Evolutionary conservation across 2,113 vertebrate species (phyloP).

Genomic region (Zapornia atra): DNA sequence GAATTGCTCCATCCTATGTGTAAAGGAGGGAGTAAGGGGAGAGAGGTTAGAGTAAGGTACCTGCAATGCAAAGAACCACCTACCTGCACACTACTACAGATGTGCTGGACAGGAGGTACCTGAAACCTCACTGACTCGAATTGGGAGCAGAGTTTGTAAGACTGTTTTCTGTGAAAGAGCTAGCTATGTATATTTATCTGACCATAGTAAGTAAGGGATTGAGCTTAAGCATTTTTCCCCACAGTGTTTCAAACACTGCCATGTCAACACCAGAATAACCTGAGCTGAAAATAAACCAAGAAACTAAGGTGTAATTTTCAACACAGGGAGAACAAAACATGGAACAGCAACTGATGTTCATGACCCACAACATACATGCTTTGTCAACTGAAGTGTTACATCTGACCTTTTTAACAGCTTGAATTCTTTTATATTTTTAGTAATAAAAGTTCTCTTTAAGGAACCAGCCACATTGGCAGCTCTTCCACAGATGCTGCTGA

Average conservation of each 20-base stretch:
- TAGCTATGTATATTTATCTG: not conserved
- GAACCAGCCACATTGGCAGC: not conserved
- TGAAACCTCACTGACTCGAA: not conserved
- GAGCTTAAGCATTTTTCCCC: not conserved
- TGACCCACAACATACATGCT: not conserved
- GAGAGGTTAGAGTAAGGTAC: not conserved
- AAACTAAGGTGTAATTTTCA: not conserved
- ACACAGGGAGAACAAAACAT: not conserved
- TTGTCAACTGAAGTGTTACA: not conserved
- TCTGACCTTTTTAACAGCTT: too few species aligned
- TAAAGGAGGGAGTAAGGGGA: not conserved
- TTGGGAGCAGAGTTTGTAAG: not conserved
- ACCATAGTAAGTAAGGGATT: not conserved
- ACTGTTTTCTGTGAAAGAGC: not conserved
- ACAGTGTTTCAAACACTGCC: not conserved
- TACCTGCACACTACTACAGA: not conserved
- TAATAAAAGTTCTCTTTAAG: not conserved
- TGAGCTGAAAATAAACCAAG: not conserved
- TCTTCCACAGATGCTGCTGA: not conserved
- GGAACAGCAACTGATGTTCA: not conserved
- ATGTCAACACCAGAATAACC: not conserved
- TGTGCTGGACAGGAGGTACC: accelerated
- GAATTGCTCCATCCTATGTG: conserved; percentile 91
- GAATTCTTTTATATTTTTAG: not conserved
- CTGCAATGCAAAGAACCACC: not conserved